Evolutionary conservation across 2,888 invertebrate genomes (phyloP).

Genomic region (Patella caerulea): DNA sequence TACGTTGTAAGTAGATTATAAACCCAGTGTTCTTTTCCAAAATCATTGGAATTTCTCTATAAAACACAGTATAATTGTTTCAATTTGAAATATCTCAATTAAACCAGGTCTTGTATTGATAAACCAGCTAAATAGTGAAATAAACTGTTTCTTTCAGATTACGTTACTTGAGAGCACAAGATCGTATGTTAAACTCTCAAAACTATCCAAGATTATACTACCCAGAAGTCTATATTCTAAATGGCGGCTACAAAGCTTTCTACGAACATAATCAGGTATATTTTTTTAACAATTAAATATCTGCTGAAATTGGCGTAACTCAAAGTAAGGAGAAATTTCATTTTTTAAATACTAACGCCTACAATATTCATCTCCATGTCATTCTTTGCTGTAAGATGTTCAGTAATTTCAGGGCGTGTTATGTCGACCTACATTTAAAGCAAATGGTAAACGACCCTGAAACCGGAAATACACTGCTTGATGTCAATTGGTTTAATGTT

Average conservation of each 20-base stretch:
- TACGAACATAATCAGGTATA: constrained; percentile 75
- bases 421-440: too few relatives aligned
- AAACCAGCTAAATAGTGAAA: too few relatives aligned
- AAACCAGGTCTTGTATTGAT: neutral
- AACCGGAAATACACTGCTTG: too few relatives aligned
- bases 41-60: neutral
- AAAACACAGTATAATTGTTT: neutral
- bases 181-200: constrained; percentile 83
- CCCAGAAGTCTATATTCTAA: constrained; percentile 92
- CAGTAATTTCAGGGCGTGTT: too few relatives aligned
- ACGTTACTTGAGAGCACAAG: constrained; percentile 85
- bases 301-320: neutral
- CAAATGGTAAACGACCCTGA: too few relatives aligned
- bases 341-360: neutral
- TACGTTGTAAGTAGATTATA: constrained; percentile 80
- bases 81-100: neutral
- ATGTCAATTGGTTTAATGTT: too few relatives aligned
- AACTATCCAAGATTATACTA: constrained; percentile 87
- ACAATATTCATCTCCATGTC: too few relatives aligned
- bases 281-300: neutral
- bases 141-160: constrained; percentile 75
- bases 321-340: neutral
- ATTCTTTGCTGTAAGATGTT: too few relatives aligned
- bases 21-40: neutral
- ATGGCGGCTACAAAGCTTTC: constrained; percentile 90